A percentile compares a stretch with the other conserved stretches of the same genome.
Conservation (phyloP, 2,113 vertebrate genomes). For the Trogon surrucura region DNA sequence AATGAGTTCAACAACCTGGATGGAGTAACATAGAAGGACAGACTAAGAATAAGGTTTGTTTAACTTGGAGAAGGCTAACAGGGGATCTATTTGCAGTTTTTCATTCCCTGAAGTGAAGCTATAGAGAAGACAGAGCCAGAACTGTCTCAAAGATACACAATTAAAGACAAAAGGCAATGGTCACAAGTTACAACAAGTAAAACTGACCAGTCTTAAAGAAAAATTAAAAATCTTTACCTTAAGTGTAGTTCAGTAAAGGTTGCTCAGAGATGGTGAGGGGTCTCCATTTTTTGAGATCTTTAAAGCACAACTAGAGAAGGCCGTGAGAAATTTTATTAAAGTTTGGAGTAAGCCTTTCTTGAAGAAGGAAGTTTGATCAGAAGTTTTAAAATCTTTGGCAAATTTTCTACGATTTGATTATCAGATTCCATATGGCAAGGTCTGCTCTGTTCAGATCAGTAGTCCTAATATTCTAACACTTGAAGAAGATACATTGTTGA, state of each 20-base stretch:
- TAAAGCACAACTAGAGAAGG: neutral
- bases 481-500: neutral
- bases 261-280: neutral
- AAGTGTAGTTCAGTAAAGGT: neutral
- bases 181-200: neutral
- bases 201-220: neutral
- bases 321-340: neutral
- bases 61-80: neutral
- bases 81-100: neutral
- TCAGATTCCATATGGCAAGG: neutral
- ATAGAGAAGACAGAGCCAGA: neutral
- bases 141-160: neutral
- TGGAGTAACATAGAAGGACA: neutral
- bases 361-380: neutral
- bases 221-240: neutral
- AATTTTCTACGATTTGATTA: neutral
- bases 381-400: neutral
- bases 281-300: neutral
- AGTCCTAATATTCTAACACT: neutral
- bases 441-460: neutral
- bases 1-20: neutral
- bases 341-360: neutral
- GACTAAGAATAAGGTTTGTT: neutral
- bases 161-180: neutral
- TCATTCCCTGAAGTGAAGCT: neutral